Base-by-base conservation (phyloP, 2,797 vertebrate species). In the Tokudaia tokunoshimensis region DNA sequence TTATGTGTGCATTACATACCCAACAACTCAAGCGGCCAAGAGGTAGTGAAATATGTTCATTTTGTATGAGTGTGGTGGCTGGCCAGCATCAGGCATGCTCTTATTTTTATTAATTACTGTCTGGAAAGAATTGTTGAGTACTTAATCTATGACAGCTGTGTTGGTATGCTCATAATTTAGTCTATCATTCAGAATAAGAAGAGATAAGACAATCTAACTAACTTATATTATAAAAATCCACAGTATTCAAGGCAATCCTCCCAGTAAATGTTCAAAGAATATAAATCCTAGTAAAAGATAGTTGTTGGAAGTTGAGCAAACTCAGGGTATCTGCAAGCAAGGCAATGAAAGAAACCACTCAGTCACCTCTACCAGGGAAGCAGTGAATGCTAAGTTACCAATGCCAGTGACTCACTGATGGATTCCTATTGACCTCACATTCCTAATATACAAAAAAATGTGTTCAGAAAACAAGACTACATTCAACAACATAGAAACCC, bases 101-200 rank as follows among this genome's bases (percentile, higher is more conserved):
- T 88, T n/a, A 92, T 94, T 75, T 80, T 75, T 50, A 87, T 82
- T 82, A 95, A 78, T 95, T 83, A 61, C 12, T 88, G 88, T 96
- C 94, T 96, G 47, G 41, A 95, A 96, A 75, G 67, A 95, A 96
- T 50, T 94, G 87, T 8, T 93, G 37, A 94, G 29, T 67, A 59
- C 59, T 95, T 89, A 91, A 55, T 84, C 22, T 31, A 86, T 74
- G 24, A 37, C 89, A 91, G 86, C 47, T 91, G 78, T 84, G 96
- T 95, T 93, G 74, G 61, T 91, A 80, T 90, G 82, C n/a, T 81
- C 6, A 52, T 86, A 47, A 94, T 72, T 87, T 92, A 94, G 86
- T 80, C 47, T 96, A 92, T 72, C 94, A 81, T 83, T 96, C 72
- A 91, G 1, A 24, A 34, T 59, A 93, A 96, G 63, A 96, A 87